Percentiles rank a stretch among this genome's conserved stretches.
Evolutionary conservation across 2,888 invertebrate species (phyloP).

Genomic region (Aporophyla lueneburgensis): DNA sequence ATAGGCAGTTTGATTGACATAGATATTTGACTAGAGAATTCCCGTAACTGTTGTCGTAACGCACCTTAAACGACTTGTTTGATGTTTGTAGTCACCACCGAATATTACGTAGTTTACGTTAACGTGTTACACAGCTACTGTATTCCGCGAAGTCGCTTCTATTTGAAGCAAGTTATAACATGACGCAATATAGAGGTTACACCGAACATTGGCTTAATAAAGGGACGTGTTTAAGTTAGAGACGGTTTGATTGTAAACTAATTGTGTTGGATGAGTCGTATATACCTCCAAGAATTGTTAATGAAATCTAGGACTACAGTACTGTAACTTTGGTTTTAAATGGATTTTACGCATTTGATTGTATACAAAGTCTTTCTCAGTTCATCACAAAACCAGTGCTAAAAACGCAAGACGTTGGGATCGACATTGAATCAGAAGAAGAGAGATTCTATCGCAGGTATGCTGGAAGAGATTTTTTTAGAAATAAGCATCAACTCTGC

Average conservation of each 20-base stretch:
- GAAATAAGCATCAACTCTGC: too few relatives aligned
- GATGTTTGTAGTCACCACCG: slow-evolving; percentile 18
- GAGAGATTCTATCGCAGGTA: too few relatives aligned
- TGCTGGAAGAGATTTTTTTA: too few relatives aligned
- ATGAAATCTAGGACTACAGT: not conserved
- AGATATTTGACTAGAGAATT: not conserved
- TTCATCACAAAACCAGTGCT: too few relatives aligned
- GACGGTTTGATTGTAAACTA: slow-evolving; percentile 29
- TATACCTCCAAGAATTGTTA: not conserved
- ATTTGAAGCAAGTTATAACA: slow-evolving; percentile 45
- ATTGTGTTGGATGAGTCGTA: slow-evolving; percentile 28
- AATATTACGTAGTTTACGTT: slow-evolving; percentile 19
- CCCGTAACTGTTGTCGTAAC: not conserved
- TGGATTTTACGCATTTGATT: too few relatives aligned
- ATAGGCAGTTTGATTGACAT: too few relatives aligned
- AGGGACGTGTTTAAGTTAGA: slow-evolving; percentile 29
- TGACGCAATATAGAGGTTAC: slow-evolving; percentile 58
- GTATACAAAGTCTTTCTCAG: too few relatives aligned
- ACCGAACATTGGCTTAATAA: slow-evolving; percentile 39
- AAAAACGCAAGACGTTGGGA: too few relatives aligned
- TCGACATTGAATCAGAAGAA: too few relatives aligned
- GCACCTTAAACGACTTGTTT: slow-evolving; percentile 19
- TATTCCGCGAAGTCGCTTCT: slow-evolving; percentile 46
- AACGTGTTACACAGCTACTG: slow-evolving; percentile 36
- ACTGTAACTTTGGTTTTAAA: too few relatives aligned